Evolutionary conservation across 2,113 vertebrate species (phyloP), one percentile per base, ranked within the genome.

Genomic region (Alces alces): DNA sequence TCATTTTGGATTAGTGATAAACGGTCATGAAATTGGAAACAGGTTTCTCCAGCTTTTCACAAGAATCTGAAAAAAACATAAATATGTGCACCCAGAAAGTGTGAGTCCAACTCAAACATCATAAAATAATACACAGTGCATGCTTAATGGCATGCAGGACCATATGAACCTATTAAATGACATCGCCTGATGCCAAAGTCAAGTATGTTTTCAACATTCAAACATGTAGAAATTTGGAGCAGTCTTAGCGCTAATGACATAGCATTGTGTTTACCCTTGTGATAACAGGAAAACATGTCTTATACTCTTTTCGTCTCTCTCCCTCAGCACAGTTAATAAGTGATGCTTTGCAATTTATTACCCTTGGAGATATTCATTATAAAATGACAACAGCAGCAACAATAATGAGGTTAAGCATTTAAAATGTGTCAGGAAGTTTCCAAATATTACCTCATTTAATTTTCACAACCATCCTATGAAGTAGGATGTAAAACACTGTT

Each of bases 61-160:
- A 98, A 97, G 98, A 98, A 98, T 99, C 98, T 99, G 98, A 98
- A 98, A 99, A 99, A 99, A 98, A 98, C 97, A 96, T 96, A 98
- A 97, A 98, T 96, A 95, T 57, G 93, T 98, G 98, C 98, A 99
- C 98, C 98, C 98, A 98, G 98, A 99, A 99, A 98, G 97, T 95
- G 98, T 76, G 97, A 98, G 98, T 99, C 99, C 98, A 99, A 99
- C 96, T 98, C 98, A 99, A 99, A 99, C 98, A 99, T 96, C 98
- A 98, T 99, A 99, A 99, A 99, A 99, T 99, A 99, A 99, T 98
- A 99, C 97, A 98, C 98, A 98, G 98, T 97, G 98, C 98, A 98
- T 98, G 98, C 98, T 98, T 99, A 98, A 98, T 95, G 98, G 98
- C 98, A 97, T 98, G 97, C 97, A 96, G 88, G 97, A 84, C 98